phyloP scores from a whole-genome alignment of 2,888 invertebrate species.

The Cylindroiulus punctatus region DNA sequence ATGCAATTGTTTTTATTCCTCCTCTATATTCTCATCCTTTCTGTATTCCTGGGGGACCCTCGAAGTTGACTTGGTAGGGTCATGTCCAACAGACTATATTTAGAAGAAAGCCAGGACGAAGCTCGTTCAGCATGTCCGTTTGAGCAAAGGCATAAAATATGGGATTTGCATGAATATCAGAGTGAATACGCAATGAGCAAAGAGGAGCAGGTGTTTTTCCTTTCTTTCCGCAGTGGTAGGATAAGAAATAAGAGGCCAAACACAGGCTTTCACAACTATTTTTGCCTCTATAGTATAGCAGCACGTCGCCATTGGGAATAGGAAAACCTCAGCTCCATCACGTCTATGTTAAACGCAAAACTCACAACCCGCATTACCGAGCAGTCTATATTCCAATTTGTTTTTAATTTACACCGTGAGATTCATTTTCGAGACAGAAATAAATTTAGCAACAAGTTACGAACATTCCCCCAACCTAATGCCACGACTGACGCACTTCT shows the following conservation, averaged over 20 bases:
- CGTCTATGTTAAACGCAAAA: constrained; percentile 16
- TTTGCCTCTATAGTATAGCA: neutral
- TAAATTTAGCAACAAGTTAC: constrained; percentile 34
- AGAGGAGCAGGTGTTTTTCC: constrained; percentile 33
- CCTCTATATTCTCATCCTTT: neutral
- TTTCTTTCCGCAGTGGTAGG: neutral
- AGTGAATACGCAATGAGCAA: constrained; percentile 26
- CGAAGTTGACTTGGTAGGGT: neutral
- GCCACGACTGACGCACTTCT: neutral
- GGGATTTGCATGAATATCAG: constrained; percentile 27
- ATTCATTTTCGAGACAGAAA: constrained; percentile 24
- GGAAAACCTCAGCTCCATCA: constrained; percentile 15
- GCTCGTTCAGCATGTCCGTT: constrained; percentile 7
- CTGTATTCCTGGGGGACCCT: neutral
- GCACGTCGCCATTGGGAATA: constrained; percentile 1
- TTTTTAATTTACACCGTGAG: constrained; percentile 38
- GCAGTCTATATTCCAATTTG: neutral
- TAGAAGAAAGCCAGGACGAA: neutral
- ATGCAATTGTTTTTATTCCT: constrained; percentile 26
- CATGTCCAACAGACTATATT: constrained; percentile 29
- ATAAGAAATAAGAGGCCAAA: neutral
- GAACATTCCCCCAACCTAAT: neutral
- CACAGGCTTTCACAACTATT: neutral
- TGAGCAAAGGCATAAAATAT: neutral
- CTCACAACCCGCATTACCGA: neutral